Base-by-base conservation (phyloP, 2,888 invertebrate genomes). In the Adineta ricciae region DNA sequence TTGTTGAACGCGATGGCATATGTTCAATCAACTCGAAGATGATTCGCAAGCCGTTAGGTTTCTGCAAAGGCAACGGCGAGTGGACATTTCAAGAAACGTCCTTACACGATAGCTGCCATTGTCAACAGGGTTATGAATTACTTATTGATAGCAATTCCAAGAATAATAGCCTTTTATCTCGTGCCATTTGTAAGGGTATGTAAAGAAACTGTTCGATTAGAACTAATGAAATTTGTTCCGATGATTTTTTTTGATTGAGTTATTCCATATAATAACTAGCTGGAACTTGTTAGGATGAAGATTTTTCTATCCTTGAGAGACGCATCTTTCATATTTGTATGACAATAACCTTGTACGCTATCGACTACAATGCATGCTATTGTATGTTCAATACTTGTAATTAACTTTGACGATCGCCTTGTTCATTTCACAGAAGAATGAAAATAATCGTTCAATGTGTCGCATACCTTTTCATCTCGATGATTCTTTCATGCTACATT, bases 61-160 rank as follows among this genome's bases (percentile, higher is more conserved):
- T 78, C 46, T 85, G 85, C 54, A 83, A 85, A 56, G 83, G 83
- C 9, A 85, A 85, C 36, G 85, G 78, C 41, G 78, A 78, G 41
- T 78, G 78, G 78, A n/a, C 78, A 41, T 78, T 78, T 78, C 78
- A 78, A 78, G 78, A 78, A 41, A 41, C 19, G n/a, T 78, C 78
- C 24, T 78, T 78, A 78, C 78, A 41, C 41, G 78, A 78, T 41
- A 78, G 78, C 41, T 78, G 78, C 16, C 41, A 41, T 78, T 78
- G 78, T 41, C 78, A 78, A 41, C 41, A 78, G 16, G 78, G 78
- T 32, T 78, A 78, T 78, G 78, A 78, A 78, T n/a, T 32, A 64
- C 64, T 64, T 14, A 64, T 78, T 78, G 78, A 78, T 41, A 41
- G 41, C n/a, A 78, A 24, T 41, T 41, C 1, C n/a, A 64, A 32